phyloP scores from a whole-genome alignment of 2,113 vertebrate genomes.

The Sigmodon hispidus region DNA sequence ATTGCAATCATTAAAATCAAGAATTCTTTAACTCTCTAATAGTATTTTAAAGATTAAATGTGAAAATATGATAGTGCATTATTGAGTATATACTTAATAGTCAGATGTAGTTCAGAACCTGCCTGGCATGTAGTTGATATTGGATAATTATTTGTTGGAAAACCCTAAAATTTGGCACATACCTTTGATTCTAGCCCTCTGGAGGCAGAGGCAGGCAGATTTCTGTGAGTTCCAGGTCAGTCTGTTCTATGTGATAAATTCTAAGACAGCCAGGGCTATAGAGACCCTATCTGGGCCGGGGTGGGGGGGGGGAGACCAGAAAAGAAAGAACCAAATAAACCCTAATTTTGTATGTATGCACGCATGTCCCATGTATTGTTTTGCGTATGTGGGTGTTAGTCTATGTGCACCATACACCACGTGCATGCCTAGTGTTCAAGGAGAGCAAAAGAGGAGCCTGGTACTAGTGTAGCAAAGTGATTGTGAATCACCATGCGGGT shows the following conservation, averaged over 20 bases:
- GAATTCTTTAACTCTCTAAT: conserved; percentile 31
- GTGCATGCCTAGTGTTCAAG: neutral
- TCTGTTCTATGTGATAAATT: neutral
- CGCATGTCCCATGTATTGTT: neutral
- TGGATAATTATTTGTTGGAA: conserved; percentile 16
- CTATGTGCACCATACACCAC: neutral
- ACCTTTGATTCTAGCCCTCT: neutral
- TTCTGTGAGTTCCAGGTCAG: too few relatives aligned
- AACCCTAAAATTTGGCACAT: neutral
- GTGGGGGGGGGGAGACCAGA: too few relatives aligned
- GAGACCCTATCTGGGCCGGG: neutral
- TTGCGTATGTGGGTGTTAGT: neutral
- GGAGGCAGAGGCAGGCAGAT: too few relatives aligned
- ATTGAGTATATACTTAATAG: neutral
- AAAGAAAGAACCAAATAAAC: neutral
- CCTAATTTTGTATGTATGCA: neutral
- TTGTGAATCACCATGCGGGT: neutral
- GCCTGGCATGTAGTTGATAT: neutral
- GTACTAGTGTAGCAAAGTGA: neutral
- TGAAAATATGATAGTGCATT: neutral
- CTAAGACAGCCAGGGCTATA: neutral
- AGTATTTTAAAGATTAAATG: neutral
- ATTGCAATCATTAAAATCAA: conserved; percentile 47
- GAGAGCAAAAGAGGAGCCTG: neutral
- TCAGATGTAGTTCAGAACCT: conserved; percentile 15